Base-by-base conservation (phyloP, 2,888 invertebrate species). In the Morpho deidamia region DNA sequence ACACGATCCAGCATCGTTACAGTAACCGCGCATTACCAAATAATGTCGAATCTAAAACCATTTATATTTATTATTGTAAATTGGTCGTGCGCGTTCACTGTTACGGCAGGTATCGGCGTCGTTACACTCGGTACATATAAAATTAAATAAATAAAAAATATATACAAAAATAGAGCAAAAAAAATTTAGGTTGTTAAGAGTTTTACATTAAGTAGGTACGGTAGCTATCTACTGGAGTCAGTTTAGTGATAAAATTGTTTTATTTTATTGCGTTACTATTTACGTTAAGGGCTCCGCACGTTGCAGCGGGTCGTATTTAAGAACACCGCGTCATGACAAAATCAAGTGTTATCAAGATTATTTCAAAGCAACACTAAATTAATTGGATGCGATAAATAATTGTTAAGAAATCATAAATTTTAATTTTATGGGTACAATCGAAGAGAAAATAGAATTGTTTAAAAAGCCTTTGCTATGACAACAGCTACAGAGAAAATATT, bases 161-260 rank as follows among this genome's bases (percentile, higher is more conserved):
- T 58, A 59, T 57, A 61, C 46, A 58, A 49, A 61, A 62, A 61
- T 47, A 56, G 59, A 59, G 63, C 61, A 62, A 63, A 63, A 63
- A 63, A 63, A 63, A 58, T 7, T 40, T 60, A 62, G 63, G 62
- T 60, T 56, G 62, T 62, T 63, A 63, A 63, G 61, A 58, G 61
- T 61, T 61, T 60, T 57, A 59, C 53, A 54, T 56, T 62, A 58
- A 54, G 61, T 63, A 64, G 62, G 52, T 60, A 56, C 52, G 60
- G n/a, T 63, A 63, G 60, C 12, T 56, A 47, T 62, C 61, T 59
- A 60, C 58, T 57, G 55, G 56, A 59, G 55, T 62, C 60, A 55
- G 50, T 57, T 38, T 47, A 59, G 59, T 45, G 46, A 53, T 51
- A 53, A 45, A 42, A 37, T 55, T 45, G 51, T 53, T 42, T 52